Base-by-base conservation (phyloP, 1,140 invertebrate genomes). In the Campodea augens region DNA sequence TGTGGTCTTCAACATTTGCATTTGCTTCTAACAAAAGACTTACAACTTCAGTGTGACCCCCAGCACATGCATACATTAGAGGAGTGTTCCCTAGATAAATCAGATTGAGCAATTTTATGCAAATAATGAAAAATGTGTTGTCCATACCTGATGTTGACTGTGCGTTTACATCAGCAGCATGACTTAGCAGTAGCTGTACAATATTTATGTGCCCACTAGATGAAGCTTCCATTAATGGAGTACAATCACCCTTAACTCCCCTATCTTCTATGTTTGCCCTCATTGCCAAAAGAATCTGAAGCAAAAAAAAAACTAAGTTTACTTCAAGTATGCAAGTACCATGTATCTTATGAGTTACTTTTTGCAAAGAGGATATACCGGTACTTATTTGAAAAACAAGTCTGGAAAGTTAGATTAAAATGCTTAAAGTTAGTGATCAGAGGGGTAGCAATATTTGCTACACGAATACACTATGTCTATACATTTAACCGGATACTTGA, bases 1-100 rank as follows among this genome's bases (percentile, higher is more conserved):
- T 98, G 63, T 96, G 88, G 65, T 93, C 90, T 67, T 98, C 95
- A 7, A 97, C 88, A 64, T 95, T 89, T 46, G 91, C 91, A 45
- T 85, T 86, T 56, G 78, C 75, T 54, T 90, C 81, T 23, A 98
- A 69, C 39, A 98, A 65, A 42, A 83, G 79, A 60, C 75, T 70
- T 5, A 97, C 92, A 49, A 92, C 88, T 50, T 90, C 82, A 55
- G 82, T 81, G 66, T 96, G 89, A 3, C 93, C 93, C 57, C 87
- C 87, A 51, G 90, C 90, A 62, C 91, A 96, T 36, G 90, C 92
- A 68, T 96, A 97, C 86, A 98, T 98, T 27, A 98, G 69, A 38
- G 92, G 87, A 39, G 92, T 98, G 60, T 96, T 97, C 45, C 87
- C 78, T 77, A 52, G 45, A 56, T 48, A 41, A 53, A 43, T 53